phyloP scores from a whole-genome alignment of 2,797 vertebrate genomes.

The Bradypus variegatus region DNA sequence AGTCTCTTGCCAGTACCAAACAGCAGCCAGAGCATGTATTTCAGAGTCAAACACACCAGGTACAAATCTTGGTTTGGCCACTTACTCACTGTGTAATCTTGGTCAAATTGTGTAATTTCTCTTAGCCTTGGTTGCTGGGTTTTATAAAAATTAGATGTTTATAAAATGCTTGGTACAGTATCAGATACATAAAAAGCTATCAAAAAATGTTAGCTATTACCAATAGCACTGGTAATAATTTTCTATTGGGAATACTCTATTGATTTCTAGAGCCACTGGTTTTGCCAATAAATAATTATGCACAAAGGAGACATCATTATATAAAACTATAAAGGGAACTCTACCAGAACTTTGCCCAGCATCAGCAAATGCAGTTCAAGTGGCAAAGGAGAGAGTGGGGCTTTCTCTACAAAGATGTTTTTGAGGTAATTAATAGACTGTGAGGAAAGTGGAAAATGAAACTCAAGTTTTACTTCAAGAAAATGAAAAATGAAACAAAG shows the following conservation, averaged over 20 bases:
- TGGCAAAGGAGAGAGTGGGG: neutral
- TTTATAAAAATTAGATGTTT: conserved; percentile 18
- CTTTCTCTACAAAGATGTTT: conserved; percentile 26
- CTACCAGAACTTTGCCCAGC: neutral
- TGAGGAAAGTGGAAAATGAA: neutral
- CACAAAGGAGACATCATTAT: neutral
- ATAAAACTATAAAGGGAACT: neutral
- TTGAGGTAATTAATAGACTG: neutral
- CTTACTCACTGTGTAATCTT: neutral
- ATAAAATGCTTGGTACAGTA: neutral
- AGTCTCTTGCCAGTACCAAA: conserved; percentile 3
- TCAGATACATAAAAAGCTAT: conserved; percentile 7
- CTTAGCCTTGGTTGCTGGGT: neutral
- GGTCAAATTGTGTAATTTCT: neutral
- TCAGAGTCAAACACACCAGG: neutral
- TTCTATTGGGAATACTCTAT: neutral
- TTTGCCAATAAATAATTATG: neutral
- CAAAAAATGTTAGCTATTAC: conserved; percentile 13
- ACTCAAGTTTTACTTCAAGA: neutral
- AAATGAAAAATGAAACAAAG: conserved; percentile 16
- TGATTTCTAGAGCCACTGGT: neutral
- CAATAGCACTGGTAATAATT: neutral
- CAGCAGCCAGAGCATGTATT: neutral
- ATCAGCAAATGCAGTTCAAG: conserved; percentile 12
- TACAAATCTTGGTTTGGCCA: neutral